Evolutionary conservation across 2,888 invertebrate species (phyloP).

Genomic region (Aspidapion aeneum): DNA sequence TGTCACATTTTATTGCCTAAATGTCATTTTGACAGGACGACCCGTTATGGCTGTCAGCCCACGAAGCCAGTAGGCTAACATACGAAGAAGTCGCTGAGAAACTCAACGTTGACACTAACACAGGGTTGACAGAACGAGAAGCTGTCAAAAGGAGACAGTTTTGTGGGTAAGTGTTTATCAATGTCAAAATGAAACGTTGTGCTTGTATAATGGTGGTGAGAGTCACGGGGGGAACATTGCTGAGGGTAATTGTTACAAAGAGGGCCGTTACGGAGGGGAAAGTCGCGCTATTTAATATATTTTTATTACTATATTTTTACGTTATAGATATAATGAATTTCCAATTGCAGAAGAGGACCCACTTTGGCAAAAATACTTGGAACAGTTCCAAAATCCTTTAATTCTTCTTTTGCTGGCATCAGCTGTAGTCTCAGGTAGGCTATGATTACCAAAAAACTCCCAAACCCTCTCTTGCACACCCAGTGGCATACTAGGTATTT

Average conservation of each 20-base stretch:
- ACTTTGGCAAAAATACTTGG: conserved; percentile 96
- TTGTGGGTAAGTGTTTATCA: conserved; percentile 58
- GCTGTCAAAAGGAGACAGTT: conserved; percentile 73
- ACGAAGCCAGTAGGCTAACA: conserved; percentile 66
- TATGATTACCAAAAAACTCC: too few relatives aligned
- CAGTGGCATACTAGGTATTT: too few relatives aligned
- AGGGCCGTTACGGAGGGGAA: too few relatives aligned
- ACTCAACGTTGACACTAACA: conserved; percentile 73
- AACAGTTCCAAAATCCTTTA: conserved; percentile 97
- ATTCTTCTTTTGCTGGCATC: conserved; percentile 92
- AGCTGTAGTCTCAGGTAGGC: conserved; percentile 92
- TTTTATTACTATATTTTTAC: too few relatives aligned
- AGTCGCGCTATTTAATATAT: too few relatives aligned
- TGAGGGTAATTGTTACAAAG: too few relatives aligned
- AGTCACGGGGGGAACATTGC: too few relatives aligned
- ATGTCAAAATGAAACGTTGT: background rate
- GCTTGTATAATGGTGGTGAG: too few relatives aligned
- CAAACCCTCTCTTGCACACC: too few relatives aligned
- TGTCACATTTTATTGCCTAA: too few relatives aligned
- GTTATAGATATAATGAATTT: conserved; percentile 89
- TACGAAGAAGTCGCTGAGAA: conserved; percentile 76
- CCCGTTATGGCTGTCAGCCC: conserved; percentile 62
- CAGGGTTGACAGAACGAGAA: conserved; percentile 56
- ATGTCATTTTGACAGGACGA: background rate
- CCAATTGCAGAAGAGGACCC: conserved; percentile 91